phyloP scores from a whole-genome alignment of 2,888 invertebrate species.

The Buathra laborator region DNA sequence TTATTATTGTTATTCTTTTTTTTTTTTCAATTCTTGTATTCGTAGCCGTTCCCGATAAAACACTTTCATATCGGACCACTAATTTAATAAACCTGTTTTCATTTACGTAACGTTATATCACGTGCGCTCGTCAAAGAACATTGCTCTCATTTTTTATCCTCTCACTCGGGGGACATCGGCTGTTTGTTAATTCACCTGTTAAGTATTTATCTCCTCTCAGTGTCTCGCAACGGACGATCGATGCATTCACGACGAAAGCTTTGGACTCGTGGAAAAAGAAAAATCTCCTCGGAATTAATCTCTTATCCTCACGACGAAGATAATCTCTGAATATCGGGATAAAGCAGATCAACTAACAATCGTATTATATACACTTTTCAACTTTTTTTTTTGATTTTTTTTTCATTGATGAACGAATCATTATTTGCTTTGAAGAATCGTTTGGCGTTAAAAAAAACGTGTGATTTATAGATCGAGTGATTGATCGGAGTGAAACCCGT shows the following conservation, averaged over 20 bases:
- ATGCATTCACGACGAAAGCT: too few relatives aligned
- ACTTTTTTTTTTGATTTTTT: too few relatives aligned
- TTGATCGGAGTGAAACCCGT: background rate
- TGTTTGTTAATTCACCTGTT: conserved; percentile 4
- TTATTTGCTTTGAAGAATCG: too few relatives aligned
- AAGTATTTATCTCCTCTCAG: background rate
- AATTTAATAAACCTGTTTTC: conserved; percentile 10
- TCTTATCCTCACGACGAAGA: too few relatives aligned
- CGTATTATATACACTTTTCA: too few relatives aligned
- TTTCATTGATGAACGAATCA: too few relatives aligned
- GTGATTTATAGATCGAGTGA: background rate
- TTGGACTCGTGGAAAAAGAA: too few relatives aligned
- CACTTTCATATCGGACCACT: background rate
- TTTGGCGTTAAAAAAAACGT: background rate
- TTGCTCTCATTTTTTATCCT: background rate
- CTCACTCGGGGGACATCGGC: background rate
- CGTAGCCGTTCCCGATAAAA: background rate
- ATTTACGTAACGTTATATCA: background rate
- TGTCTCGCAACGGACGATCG: too few relatives aligned
- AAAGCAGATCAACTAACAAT: too few relatives aligned
- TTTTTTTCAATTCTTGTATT: background rate
- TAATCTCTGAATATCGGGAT: too few relatives aligned
- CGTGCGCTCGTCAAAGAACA: background rate
- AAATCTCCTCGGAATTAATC: too few relatives aligned
- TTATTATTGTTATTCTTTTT: too few relatives aligned